Conservation (phyloP, 2,113 vertebrate genomes). For the Pteropus alecto region DNA sequence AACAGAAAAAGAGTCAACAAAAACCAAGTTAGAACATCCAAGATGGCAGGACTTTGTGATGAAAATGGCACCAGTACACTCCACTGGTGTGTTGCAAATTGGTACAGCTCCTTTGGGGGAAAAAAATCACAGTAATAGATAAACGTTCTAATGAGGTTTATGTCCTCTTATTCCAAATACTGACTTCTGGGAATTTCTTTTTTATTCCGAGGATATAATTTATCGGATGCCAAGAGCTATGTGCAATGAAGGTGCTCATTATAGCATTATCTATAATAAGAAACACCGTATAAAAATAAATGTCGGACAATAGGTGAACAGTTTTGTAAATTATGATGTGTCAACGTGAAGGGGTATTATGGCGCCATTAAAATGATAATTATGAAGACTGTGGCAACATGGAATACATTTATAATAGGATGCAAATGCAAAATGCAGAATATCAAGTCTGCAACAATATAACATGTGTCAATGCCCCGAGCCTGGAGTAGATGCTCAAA, state of each 20-base stretch:
- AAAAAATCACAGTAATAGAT: not conserved
- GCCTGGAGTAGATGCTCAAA: not conserved
- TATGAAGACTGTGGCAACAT: not conserved
- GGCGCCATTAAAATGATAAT: conserved; percentile 54
- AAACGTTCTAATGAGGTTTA: not conserved
- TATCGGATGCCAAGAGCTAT: conserved; percentile 1
- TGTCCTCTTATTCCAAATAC: conserved; percentile 38
- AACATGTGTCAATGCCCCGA: not conserved
- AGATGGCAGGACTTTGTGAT: not conserved
- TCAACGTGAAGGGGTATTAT: conserved; percentile 16
- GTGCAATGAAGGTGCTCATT: not conserved
- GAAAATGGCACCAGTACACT: not conserved
- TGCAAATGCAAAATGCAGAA: not conserved
- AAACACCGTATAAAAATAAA: conserved; percentile 40
- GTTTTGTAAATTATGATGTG: conserved; percentile 49
- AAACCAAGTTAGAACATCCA: not conserved
- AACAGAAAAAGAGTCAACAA: not conserved
- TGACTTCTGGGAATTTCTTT: conserved; percentile 23
- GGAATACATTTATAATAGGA: not conserved
- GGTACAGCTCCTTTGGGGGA: not conserved
- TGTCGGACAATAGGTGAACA: conserved; percentile 30
- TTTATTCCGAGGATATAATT: conserved; percentile 43
- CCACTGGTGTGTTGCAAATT: not conserved
- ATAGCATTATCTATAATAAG: not conserved
- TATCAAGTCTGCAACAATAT: not conserved